Conservation (phyloP, 2,113 vertebrate species). For the Acanthochromis polyacanthus region DNA sequence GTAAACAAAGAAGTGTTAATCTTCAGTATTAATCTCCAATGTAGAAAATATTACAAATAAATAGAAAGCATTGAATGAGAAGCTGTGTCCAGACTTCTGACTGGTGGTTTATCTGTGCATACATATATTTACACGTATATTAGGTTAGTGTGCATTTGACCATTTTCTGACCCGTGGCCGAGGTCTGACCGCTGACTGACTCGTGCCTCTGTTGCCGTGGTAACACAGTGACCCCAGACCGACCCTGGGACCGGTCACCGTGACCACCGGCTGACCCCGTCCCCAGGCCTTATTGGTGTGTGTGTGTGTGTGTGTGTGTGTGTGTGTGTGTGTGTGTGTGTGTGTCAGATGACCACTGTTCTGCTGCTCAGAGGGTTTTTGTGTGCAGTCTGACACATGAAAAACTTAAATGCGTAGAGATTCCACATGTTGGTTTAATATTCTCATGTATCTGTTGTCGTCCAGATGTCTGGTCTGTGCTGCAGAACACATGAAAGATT, state of each 20-base stretch:
- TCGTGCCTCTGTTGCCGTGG: slow-evolving; percentile 45
- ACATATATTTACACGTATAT: not conserved
- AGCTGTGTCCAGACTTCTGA: no score
- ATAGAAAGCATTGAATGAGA: no score
- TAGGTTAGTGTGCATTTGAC: slow-evolving; percentile 45
- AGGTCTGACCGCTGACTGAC: slow-evolving; percentile 55
- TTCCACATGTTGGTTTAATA: not conserved
- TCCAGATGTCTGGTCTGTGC: slow-evolving; percentile 5
- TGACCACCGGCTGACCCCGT: slow-evolving; percentile 52
- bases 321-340: slow-evolving; percentile 14
- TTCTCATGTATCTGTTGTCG: not conserved
- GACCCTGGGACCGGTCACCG: slow-evolving; percentile 39
- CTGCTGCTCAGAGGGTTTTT: slow-evolving; percentile 14
- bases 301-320: no score
- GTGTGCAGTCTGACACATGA: slow-evolving; percentile 20
- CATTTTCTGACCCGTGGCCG: slow-evolving; percentile 47
- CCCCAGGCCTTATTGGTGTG: slow-evolving; percentile 26
- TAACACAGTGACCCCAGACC: slow-evolving; percentile 47
- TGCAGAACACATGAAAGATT: not conserved
- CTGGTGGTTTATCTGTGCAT: no score
- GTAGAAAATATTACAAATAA: no score
- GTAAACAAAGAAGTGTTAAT: no score
- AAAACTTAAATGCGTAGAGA: slow-evolving; percentile 15
- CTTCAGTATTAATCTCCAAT: no score
- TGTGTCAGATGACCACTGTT: slow-evolving; percentile 26